Conservation (phyloP, 1,140 invertebrate species). For the Drosophila ironensis region DNA sequence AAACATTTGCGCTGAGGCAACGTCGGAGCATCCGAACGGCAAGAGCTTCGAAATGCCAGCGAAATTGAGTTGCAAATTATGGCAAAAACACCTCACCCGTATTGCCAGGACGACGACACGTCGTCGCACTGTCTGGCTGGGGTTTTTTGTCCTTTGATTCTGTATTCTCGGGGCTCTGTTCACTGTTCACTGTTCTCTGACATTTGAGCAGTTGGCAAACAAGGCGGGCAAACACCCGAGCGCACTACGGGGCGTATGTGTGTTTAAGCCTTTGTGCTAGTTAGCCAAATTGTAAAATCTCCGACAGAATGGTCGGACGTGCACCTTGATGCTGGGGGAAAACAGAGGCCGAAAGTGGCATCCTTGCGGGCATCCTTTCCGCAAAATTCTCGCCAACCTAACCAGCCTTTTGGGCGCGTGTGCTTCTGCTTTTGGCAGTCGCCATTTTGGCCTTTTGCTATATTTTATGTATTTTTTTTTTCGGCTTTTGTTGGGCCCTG, state of each 20-base stretch:
- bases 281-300: conserved; percentile 57
- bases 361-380: conserved; percentile 24
- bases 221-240: background rate
- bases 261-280: conserved; percentile 57
- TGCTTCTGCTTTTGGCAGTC: conserved; percentile 36
- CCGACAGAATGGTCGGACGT: conserved; percentile 34
- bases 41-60: conserved; percentile 4
- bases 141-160: background rate
- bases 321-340: conserved; percentile 46
- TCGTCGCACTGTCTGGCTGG: conserved; percentile 43
- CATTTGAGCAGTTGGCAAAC: conserved; percentile 32
- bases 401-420: conserved; percentile 17
- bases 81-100: conserved; percentile 19
- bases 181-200: conserved; percentile 30
- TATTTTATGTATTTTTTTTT: conserved; percentile 10
- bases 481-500: conserved; percentile 26
- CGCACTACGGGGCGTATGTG: conserved; percentile 12
- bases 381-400: background rate
- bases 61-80: conserved; percentile 45
- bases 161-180: background rate
- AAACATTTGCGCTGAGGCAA: conserved; percentile 18
- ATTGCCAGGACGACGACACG: conserved; percentile 43
- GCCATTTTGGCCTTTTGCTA: conserved; percentile 22
- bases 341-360: conserved; percentile 5
- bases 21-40: conserved; percentile 5